phyloP scores from a whole-genome alignment of 2,888 invertebrate species.

The Cartodere bifasciata region DNA sequence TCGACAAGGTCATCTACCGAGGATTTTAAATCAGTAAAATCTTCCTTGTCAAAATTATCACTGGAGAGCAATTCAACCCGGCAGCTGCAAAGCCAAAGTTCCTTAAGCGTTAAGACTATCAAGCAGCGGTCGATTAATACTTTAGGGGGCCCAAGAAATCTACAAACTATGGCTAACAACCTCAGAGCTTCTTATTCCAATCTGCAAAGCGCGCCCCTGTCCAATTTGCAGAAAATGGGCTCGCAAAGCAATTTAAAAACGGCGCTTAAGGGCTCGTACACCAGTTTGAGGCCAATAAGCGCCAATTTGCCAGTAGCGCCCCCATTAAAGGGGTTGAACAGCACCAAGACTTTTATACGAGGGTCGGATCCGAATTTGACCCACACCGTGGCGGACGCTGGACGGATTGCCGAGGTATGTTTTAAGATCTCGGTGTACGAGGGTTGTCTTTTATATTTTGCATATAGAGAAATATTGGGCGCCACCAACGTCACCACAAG shows the following conservation, averaged over 20 bases:
- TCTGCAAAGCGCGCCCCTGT: slow-evolving; percentile 8
- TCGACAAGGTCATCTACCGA: slow-evolving; percentile 26
- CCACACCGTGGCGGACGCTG: slow-evolving; percentile 10
- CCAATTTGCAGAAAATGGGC: slow-evolving; percentile 2
- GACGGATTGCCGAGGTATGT: slow-evolving; percentile 16
- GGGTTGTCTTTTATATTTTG: no score
- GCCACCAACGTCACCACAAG: no score
- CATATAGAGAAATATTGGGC: no score
- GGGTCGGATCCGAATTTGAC: slow-evolving; percentile 13
- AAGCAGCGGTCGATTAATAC: slow-evolving; percentile 9
- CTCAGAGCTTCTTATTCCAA: slow-evolving; percentile 19
- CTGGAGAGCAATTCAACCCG: slow-evolving; percentile 18
- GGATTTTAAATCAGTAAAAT: slow-evolving; percentile 25
- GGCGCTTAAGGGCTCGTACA: slow-evolving; percentile 29
- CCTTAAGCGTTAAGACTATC: no score
- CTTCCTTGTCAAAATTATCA: slow-evolving; percentile 20
- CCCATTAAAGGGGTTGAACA: slow-evolving; percentile 17
- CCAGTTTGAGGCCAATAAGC: slow-evolving; percentile 27
- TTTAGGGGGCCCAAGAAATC: slow-evolving; percentile 5
- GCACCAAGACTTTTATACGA: slow-evolving; percentile 14
- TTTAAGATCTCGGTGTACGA: no score
- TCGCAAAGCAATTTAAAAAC: slow-evolving; percentile 23
- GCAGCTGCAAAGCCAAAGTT: no score
- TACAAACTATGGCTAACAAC: slow-evolving; percentile 2
- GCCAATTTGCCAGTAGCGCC: slow-evolving; percentile 26